Percentiles rank a stretch among this genome's conserved stretches.
phyloP scores from a whole-genome alignment of 2,797 vertebrate genomes.

The Hozukius guyotensis region DNA sequence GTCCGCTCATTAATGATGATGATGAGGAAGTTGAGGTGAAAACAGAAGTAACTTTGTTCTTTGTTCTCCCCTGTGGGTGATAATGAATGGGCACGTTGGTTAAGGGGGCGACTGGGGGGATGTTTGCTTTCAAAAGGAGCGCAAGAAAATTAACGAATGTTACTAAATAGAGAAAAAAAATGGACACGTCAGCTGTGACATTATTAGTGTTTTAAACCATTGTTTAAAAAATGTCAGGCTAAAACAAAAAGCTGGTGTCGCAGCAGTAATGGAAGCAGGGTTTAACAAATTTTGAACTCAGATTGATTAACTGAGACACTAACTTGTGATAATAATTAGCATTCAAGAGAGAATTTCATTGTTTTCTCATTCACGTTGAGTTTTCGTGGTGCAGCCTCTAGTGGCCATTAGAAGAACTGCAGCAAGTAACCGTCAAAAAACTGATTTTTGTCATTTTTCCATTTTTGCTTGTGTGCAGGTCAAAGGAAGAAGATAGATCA shows the following conservation, averaged over 20 bases:
- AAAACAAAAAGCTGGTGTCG: neutral
- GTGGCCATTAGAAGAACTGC: neutral
- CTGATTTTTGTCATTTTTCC: too few species aligned
- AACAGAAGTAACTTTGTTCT: constrained; percentile 6
- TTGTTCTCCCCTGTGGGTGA: neutral
- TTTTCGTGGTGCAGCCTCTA: neutral
- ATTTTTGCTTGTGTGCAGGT: neutral
- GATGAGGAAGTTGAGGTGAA: constrained; percentile 1
- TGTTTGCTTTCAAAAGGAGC: neutral
- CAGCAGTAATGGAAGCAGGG: neutral
- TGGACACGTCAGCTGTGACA: neutral
- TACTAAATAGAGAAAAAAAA: neutral
- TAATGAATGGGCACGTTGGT: neutral
- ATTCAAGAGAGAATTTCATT: neutral
- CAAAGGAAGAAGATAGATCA: neutral
- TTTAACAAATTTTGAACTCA: neutral
- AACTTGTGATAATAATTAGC: neutral
- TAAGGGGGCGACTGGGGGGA: neutral
- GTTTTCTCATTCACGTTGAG: neutral
- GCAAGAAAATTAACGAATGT: neutral
- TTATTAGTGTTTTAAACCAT: neutral
- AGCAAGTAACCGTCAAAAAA: neutral
- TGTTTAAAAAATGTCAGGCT: neutral
- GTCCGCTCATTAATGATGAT: constrained; percentile 23
- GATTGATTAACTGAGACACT: neutral